These are phyloP conservation scores for Drosophila pallidifrons DNA, from an alignment of 1,140 invertebrate species.

Conservation along the genomic window DNA sequence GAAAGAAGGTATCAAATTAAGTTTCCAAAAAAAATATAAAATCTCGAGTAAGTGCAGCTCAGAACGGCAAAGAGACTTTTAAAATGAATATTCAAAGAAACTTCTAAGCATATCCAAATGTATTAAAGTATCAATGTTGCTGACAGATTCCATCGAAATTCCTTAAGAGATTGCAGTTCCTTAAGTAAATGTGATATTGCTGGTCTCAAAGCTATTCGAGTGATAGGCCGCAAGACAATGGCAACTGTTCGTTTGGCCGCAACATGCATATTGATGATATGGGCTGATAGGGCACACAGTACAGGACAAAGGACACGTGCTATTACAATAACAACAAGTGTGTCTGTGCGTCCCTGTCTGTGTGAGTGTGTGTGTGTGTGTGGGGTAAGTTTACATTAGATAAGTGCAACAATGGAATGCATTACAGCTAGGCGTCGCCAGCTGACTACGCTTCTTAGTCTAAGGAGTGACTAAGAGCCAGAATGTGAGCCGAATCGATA, in stretches of 20 bases:
- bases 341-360: not conserved
- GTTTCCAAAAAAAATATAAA: no score
- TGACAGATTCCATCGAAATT: not conserved
- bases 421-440: slow-evolving; percentile 42
- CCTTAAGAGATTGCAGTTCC: not conserved
- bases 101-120: slow-evolving; percentile 2
- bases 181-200: not conserved
- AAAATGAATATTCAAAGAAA: not conserved
- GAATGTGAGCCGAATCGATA: slow-evolving; percentile 52
- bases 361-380: slow-evolving; percentile 7
- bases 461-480: slow-evolving; percentile 38
- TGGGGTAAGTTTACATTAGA: slow-evolving; percentile 38
- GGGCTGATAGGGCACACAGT: slow-evolving; percentile 35
- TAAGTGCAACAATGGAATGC: slow-evolving; percentile 48
- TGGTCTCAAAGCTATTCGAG: not conserved
- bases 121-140: not conserved
- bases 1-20: no score
- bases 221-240: slow-evolving; percentile 17
- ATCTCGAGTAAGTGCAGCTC: no score
- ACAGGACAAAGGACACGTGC: slow-evolving; percentile 40
- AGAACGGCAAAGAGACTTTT: no score
- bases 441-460: slow-evolving; percentile 26
- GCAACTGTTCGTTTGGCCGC: slow-evolving; percentile 7
- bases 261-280: slow-evolving; percentile 32
- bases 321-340: slow-evolving; percentile 45